Evolutionary conservation across 2,797 vertebrate genomes (phyloP).

Genomic region (Picus viridis): DNA sequence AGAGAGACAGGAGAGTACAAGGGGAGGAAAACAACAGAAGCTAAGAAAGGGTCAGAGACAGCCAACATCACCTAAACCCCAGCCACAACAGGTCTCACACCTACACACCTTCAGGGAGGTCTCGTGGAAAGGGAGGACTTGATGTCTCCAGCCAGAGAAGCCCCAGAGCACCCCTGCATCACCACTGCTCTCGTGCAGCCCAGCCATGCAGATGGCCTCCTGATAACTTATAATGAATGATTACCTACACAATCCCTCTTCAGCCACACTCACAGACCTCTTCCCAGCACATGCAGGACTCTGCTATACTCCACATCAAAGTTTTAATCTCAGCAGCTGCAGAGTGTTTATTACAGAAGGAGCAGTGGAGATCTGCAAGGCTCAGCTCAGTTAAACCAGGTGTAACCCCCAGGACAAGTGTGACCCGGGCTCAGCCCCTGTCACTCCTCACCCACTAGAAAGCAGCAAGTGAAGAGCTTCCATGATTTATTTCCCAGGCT

Average conservation of each 20-base stretch:
- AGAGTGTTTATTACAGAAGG: background rate
- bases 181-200: background rate
- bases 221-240: background rate
- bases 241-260: background rate
- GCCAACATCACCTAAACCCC: background rate
- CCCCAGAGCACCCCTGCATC: rapidly evolving
- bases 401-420: too few species aligned
- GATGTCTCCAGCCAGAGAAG: background rate
- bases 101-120: background rate
- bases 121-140: rapidly evolving
- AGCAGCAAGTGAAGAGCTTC: background rate
- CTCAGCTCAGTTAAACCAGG: background rate
- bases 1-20: background rate
- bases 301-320: background rate
- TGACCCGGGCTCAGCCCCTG: rapidly evolving
- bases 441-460: background rate
- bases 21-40: background rate
- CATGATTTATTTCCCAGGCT: background rate
- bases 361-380: background rate
- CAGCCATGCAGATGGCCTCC: rapidly evolving
- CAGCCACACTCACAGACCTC: background rate
- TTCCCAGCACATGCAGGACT: background rate
- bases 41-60: too few species aligned
- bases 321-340: background rate
- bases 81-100: background rate